Evolutionary conservation across 2,797 vertebrate genomes (phyloP), one percentile per base, ranked within the genome.

Genomic region (Gorsachius magnificus): DNA sequence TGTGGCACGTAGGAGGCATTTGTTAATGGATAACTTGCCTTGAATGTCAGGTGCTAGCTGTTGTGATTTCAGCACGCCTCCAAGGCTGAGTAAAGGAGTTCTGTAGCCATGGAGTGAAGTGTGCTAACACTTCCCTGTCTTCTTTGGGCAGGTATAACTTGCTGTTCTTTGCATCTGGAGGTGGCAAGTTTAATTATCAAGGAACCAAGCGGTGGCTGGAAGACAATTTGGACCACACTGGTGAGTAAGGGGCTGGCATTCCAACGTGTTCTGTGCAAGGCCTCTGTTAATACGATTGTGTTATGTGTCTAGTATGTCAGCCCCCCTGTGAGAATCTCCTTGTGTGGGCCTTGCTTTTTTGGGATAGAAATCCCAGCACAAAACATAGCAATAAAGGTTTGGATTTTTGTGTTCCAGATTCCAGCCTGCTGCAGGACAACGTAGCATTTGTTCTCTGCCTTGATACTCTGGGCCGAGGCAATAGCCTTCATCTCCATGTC

Each of bases 101-200:
- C n/a, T 36, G 35, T 35, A 56, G 36, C 61, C 36, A 6, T 6
- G n/a, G 35, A 81, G 12, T 54, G 31, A 76, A 48, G 22, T 4
- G 4, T 43, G 24, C 33, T 95, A 20, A 96, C 8, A 5, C 22
- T 72, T 83, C 22, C 41, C 66, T 77, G n/a, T 22, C 8, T 19
- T 50, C 78, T 89, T 74, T 45, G 60, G 82, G 74, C 93, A 99
- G 99, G 97, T 99, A 99, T 96, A 99, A 99, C 93, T 98, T 99
- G 93, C 98, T 99, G 79, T 99, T 99, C 98, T 99, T 99, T 88
- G 98, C 99, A 2, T 99, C 99, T 5, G 99, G 99, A 86, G 99
- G 99, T n/a, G 99, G 99, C 33, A 99, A 99, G 95, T 99, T 99
- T 94, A 99, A 99, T 98, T 99, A 99, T 89, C 99, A 99, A 97